Conservation (phyloP, 2,113 vertebrate species). For the Probosciger aterrimus region DNA sequence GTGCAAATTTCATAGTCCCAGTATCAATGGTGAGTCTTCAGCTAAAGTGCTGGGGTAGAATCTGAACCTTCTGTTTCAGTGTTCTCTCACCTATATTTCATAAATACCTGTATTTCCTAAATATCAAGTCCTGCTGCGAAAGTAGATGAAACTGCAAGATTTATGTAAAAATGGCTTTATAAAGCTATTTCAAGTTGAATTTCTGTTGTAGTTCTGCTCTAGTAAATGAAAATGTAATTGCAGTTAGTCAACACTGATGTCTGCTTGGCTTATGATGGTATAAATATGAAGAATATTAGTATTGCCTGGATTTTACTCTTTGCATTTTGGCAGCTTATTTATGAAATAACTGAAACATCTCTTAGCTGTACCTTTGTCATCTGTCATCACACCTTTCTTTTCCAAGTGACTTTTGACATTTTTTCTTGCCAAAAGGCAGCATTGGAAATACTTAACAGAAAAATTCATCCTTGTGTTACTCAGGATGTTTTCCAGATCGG, state of each 20-base stretch:
- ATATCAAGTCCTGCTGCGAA: background rate
- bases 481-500: slow-evolving; percentile 65
- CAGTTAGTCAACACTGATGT: background rate
- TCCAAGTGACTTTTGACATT: slow-evolving; percentile 56
- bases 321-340: slow-evolving; percentile 10
- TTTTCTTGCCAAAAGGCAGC: slow-evolving; percentile 35
- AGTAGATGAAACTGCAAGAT: background rate
- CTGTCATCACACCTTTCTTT: slow-evolving; percentile 51
- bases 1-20: background rate
- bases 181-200: background rate
- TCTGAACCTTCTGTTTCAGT: background rate
- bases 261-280: background rate
- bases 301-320: background rate
- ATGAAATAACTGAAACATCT: background rate
- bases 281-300: background rate
- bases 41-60: background rate
- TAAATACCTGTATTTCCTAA: background rate
- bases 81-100: background rate
- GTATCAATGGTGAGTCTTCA: background rate
- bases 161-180: background rate
- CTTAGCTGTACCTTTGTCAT: background rate
- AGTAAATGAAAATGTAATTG: background rate
- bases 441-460: slow-evolving; percentile 70
- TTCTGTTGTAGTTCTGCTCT: background rate
- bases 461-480: slow-evolving; percentile 55